Evolutionary conservation across 1,140 invertebrate species (phyloP), one percentile per base, ranked within the genome.

Genomic region (Neomicropteryx cornuta): DNA sequence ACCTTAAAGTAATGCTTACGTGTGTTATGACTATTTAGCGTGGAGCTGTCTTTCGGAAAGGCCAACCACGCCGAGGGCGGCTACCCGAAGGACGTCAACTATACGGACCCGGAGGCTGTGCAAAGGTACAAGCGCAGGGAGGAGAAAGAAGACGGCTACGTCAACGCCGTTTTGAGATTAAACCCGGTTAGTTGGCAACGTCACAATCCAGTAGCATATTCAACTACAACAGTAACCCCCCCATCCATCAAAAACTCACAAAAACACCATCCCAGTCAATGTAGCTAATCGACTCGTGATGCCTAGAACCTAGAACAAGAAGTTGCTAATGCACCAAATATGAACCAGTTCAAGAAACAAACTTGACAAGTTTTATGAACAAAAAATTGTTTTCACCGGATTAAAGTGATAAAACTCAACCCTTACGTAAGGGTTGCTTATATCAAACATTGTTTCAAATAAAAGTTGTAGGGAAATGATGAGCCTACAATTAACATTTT

Each of bases 81-180:
- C 2, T 97, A 93, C 93, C 92, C 93, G 0, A 92, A 90, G 63
- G 92, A 96, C 51, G 77, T 97, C 21, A 93, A 92, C 53, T 75
- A 79, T 43, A 63, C 76, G 4, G 93, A 97, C 58, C 72, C 81
- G 2, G 93, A 97, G 58, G 86, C 92, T 53, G 87, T 84, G 10
- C 72, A 72, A 50, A 70, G 90, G 41, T 96, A 89, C 52, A 75
- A 88, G 44, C 83, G 94, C 36, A 97, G 95, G 68, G 78, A 95
- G 18, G 92, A 97, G 65, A 97, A 96, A 62, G 93, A 97, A 62
- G 93, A 97, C 60, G 66, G 73, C 33, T 97, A 92, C 52, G 79
- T 88, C 51, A 81, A 82, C 43, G 81, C 87, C 40, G 81, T 96
- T 48, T 75, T 83, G 48, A 70, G 82, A 43, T 64, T 87, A 21